phyloP scores from a whole-genome alignment of 2,113 vertebrate species.

The Megaceryle torquata region DNA sequence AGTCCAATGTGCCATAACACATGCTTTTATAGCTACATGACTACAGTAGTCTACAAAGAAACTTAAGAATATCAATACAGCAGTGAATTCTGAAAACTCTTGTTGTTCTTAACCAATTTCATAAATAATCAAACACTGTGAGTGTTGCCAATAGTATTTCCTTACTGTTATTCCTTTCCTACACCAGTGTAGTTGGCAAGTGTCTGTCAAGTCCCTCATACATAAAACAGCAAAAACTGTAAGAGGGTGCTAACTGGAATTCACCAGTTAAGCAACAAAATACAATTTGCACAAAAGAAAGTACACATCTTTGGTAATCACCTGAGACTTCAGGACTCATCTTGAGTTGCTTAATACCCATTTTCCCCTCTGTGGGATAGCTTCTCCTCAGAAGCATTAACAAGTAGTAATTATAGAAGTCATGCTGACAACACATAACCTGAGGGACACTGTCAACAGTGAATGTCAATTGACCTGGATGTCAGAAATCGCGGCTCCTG shows the following conservation, averaged over 20 bases:
- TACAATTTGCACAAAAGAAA: neutral
- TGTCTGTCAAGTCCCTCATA: neutral
- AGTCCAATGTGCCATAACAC: neutral
- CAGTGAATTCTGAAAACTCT: neutral
- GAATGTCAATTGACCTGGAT: neutral
- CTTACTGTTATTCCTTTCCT: neutral
- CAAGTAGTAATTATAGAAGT: neutral
- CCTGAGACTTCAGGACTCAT: neutral
- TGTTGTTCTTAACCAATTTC: neutral
- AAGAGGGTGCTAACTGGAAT: neutral
- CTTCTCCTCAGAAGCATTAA: slow-evolving; percentile 15
- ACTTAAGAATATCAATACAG: neutral
- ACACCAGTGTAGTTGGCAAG: neutral
- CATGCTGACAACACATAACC: neutral
- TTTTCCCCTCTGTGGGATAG: neutral
- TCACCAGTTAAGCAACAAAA: neutral
- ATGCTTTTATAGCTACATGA: neutral
- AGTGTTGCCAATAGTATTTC: neutral
- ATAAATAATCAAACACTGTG: neutral
- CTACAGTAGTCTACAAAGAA: neutral
- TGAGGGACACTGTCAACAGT: neutral
- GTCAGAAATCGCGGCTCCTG: neutral
- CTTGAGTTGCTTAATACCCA: neutral
- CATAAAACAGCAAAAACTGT: neutral
- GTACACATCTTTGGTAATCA: neutral